Evolutionary conservation across 2,797 vertebrate species (phyloP).

Genomic region (Clarias laeviceps): DNA sequence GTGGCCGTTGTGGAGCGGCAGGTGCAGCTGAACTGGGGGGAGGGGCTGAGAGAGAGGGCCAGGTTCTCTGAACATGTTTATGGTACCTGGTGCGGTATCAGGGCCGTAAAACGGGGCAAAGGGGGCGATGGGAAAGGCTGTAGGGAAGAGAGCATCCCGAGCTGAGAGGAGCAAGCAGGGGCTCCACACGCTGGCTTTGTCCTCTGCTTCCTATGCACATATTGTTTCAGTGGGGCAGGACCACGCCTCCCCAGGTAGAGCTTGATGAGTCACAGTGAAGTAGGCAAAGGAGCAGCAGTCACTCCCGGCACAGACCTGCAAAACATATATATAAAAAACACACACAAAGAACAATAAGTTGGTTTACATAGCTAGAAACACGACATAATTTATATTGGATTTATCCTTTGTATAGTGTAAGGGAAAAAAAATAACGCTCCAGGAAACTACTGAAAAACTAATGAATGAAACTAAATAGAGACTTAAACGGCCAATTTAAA

Average conservation of each 20-base stretch:
- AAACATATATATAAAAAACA: constrained; percentile 2
- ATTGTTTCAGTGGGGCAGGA: constrained; percentile 55
- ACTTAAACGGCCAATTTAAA: not conserved
- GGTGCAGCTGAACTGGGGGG: constrained; percentile 67
- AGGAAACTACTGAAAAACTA: not conserved
- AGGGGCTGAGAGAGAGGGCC: constrained; percentile 69
- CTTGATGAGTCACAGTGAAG: constrained; percentile 4
- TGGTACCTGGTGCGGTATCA: constrained; percentile 65
- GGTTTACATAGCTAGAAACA: not conserved
- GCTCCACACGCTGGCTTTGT: constrained; percentile 61
- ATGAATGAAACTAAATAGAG: not conserved
- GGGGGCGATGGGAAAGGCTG: constrained; percentile 33
- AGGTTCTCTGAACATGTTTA: constrained; percentile 74
- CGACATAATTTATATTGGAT: not conserved
- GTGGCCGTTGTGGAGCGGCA: constrained; percentile 76
- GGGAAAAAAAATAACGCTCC: not conserved
- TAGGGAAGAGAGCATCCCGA: constrained; percentile 72
- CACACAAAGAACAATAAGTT: not conserved
- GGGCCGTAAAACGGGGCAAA: constrained; percentile 57
- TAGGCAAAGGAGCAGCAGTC: constrained; percentile 4
- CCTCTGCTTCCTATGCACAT: constrained; percentile 70
- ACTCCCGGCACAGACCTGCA: constrained; percentile 40
- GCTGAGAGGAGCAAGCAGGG: constrained; percentile 54
- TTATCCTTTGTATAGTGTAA: not conserved
- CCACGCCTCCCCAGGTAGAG: constrained; percentile 58